Conservation (phyloP, 2,113 vertebrate genomes). For the Alethe diademata region DNA sequence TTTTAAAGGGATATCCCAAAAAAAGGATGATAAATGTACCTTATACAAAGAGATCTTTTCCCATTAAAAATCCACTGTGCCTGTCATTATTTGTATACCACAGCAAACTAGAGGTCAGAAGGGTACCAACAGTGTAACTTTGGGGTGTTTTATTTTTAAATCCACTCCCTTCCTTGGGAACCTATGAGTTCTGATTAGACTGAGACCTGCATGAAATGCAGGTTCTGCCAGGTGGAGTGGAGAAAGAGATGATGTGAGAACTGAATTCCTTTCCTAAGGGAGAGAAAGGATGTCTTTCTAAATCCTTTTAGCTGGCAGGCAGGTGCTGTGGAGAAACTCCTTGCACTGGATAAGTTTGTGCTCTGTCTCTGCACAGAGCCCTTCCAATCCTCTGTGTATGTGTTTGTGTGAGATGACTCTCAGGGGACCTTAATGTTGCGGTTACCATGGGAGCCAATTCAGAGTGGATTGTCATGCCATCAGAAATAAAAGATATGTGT, state of each 20-base stretch:
- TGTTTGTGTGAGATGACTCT: background rate
- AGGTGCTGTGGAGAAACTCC: background rate
- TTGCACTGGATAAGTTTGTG: background rate
- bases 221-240: background rate
- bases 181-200: background rate
- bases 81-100: background rate
- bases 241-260: background rate
- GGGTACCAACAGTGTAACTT: background rate
- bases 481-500: background rate
- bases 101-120: background rate
- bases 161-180: background rate
- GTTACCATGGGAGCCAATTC: conserved; percentile 29
- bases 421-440: background rate
- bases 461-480: background rate
- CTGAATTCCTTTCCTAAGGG: background rate
- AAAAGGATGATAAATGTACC: background rate
- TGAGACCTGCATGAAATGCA: background rate
- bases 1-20: background rate
- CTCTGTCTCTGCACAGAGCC: background rate
- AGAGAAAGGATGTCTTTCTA: background rate
- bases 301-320: background rate
- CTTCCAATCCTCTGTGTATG: background rate
- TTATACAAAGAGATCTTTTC: background rate
- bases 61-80: background rate
- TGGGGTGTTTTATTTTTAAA: background rate